phyloP scores from a whole-genome alignment of 2,888 invertebrate species.

The Vanessa cardui region DNA sequence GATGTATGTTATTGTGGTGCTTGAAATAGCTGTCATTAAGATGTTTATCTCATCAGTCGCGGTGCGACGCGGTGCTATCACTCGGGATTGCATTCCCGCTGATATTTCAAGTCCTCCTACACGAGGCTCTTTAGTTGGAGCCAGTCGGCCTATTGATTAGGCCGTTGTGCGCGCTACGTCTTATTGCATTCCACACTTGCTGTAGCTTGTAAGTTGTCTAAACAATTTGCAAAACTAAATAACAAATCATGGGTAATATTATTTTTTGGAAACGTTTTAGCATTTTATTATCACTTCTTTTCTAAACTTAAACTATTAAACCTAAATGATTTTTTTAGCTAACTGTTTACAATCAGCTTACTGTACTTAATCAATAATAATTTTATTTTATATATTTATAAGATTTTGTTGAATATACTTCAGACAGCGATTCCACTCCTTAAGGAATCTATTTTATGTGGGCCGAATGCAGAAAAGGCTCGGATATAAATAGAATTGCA shows the following conservation, averaged over 20 bases:
- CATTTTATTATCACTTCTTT: too few species aligned
- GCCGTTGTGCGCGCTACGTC: conserved; percentile 29
- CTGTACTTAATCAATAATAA: too few species aligned
- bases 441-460: conserved; percentile 47
- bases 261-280: too few species aligned
- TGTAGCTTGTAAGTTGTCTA: conserved; percentile 44
- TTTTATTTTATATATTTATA: too few species aligned
- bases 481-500: conserved; percentile 73
- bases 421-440: conserved; percentile 33
- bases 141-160: conserved; percentile 34
- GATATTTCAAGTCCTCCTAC: conserved; percentile 65
- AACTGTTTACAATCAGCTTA: too few species aligned
- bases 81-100: conserved; percentile 48
- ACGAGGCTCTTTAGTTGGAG: conserved; percentile 40
- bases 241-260: too few species aligned
- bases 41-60: conserved; percentile 48
- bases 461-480: conserved; percentile 63
- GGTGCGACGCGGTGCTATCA: conserved; percentile 51
- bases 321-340: too few species aligned
- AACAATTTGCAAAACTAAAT: too few species aligned
- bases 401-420: too few species aligned
- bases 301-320: too few species aligned
- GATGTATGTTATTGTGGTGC: neutral
- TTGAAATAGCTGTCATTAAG: conserved; percentile 47
- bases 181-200: conserved; percentile 39